Base-by-base conservation (phyloP, 2,888 invertebrate species). In the Adineta ricciae region DNA sequence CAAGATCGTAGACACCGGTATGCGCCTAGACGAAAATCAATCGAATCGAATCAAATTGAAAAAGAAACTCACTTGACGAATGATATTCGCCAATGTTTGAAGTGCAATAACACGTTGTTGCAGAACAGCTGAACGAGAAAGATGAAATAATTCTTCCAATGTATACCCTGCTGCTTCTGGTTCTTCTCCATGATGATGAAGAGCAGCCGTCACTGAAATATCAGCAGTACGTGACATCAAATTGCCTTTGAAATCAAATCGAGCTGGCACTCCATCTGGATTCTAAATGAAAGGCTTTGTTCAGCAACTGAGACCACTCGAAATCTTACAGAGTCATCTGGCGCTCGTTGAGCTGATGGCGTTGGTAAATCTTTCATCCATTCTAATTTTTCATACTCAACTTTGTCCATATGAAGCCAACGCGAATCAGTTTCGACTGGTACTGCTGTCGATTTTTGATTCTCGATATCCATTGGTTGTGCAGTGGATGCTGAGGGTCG, bases 171-270 rank as follows among this genome's bases (percentile, higher is more conserved):
- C 90, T 86, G 85, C 85, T 88, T 91, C 94, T 14, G 96, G 94
- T 90, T 97, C 97, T 87, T 95, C 94, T 0, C 96, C 96, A 90
- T 97, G 97, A 90, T 97, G 95, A 90, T 95, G 96, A 27, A 97
- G 92, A 72, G 93, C 94, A 46, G 93, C 89, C 87, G 93, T 92
- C 83, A 92, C 92, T 86, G 92, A 92, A 41, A 92, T 91, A 83
- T 93, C 93, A 82, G 93, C 92, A 72, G 92, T 88, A 73, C 84
- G 86, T 19, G 84, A 64, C 24, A 90, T 83, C 36, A 90, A 85
- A 72, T 89, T 88, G 50, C 91, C 91, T 78, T 89, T 87, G 87
- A 91, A 90, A 87, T 91, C 90, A 89, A 91, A 91, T 82, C 90
- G 87, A 7, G 87, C 87, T 24, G 86, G 72, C 36, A 83, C 82